Evolutionary conservation across 2,888 invertebrate species (phyloP), one percentile per base, ranked within the genome.

Genomic region (Tinea pellionella): DNA sequence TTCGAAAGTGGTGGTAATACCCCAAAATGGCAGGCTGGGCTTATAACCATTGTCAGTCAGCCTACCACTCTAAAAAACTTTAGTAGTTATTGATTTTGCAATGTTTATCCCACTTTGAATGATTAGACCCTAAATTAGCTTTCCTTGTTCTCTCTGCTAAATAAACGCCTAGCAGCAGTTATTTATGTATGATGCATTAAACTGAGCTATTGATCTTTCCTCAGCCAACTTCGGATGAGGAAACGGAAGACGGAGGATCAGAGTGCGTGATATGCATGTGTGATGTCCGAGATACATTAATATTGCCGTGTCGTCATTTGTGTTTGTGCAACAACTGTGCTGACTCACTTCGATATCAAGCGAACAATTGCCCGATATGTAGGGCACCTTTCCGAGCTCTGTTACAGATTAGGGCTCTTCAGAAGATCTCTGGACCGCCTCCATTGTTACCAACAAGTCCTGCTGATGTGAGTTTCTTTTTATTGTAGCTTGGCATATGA

Each of bases 231-330:
- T 47, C 47, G 2, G 96, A 96, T 71, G 95, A 95, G 67, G 96
- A 96, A 67, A 92, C 94, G 0, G 97, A 97, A 70, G 96, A 97
- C 70, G 96, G 95, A 69, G 97, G 98, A 0, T 95, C 97, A 0
- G 99, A 99, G 80, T 99, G 99, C 84, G 98, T 99, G 41, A 99
- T 99, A 73, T 99, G 99, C 79, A 98, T 99, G 98, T 97, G 96
- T 69, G 99, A 99, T 75, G 94, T 96, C 15, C 90, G 99, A 2
- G 99, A 99, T 80, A 99, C 99, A 0, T 89, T 99, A 60, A 99
- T 99, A 69, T 89, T 99, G 69, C 99, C 99, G 0, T 99, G 99
- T 76, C 98, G 99, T 75, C 99, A 99, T 87, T 90, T 99, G 60
- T 99, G 99, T 75, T 88, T 99, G 63, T 99, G 99, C 81, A 96